Base-by-base conservation (phyloP, 2,113 vertebrate genomes). In the Xiphias gladius region DNA sequence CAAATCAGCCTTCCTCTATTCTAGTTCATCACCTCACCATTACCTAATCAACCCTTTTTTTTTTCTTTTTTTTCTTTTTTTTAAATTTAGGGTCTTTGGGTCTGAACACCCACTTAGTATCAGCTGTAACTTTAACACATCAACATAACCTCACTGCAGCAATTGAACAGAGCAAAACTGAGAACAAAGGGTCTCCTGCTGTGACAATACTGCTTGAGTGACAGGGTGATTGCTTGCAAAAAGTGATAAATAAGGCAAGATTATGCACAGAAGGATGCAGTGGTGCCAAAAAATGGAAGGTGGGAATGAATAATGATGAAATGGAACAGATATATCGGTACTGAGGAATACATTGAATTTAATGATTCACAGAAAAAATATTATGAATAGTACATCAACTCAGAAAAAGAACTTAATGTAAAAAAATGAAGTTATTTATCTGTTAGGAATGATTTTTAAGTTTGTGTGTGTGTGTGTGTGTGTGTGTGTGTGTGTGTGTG, bases 131-230 rank as follows among this genome's bases (percentile, higher is more conserved):
- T 24, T 52, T 26, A n/a, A 54, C 32, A 66, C 13, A 13, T 41
- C 22, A 11, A 26, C 54, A 13, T 26, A 57, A 57, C 3, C n/a
- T 57, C 54, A 13, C 54, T 26, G 19, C 35, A 30, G 54, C 54
- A 57, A 4, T 13, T 57, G 12, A 57, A 57, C 52, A n/a, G 22
- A n/a, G 52, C 48, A 52, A 35, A 59, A 59, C 0, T 50, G 55
- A 78, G 30, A 79, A 79, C 37, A 39, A 79, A 50, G 41, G 11
- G 24, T 41, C 48, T 71, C 76, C 63, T 71, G 46, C 68, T 71
- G 32, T 30, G 58, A 61, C 57, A 37, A 14, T 12, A 37, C 39
- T 39, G 32, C n/a, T 59, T 62, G 55, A 78, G n/a, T 79, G 43
- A 68, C 64, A 59, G 54, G 52, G 20, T n/a, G 39, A 32, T 28